Evolutionary conservation across 2,113 vertebrate species (phyloP).

Genomic region (Otus sunia): DNA sequence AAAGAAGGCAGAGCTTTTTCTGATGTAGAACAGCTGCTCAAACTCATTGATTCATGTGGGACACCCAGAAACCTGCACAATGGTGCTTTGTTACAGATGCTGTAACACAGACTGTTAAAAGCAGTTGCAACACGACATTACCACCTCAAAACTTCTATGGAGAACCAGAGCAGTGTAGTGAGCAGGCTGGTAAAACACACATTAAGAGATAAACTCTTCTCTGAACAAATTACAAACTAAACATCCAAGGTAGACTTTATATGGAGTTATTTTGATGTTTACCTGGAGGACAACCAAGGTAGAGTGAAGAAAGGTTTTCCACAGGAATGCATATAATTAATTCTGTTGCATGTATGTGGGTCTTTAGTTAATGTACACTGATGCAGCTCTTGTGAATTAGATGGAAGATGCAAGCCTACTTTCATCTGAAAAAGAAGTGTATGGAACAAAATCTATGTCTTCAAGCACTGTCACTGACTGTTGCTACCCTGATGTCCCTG

Average conservation of each 20-base stretch:
- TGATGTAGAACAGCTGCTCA: slow-evolving; percentile 28
- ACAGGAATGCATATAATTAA: background rate
- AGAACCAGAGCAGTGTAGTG: background rate
- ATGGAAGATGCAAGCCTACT: background rate
- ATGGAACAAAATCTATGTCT: background rate
- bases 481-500: background rate
- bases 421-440: background rate
- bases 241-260: background rate
- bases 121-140: background rate
- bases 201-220: background rate
- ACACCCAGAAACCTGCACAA: background rate
- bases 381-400: background rate
- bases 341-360: background rate
- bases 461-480: background rate
- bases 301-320: background rate
- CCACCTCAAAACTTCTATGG: background rate
- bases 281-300: background rate
- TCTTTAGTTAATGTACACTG: background rate
- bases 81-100: background rate
- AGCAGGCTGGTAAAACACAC: background rate
- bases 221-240: background rate
- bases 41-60: background rate
- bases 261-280: background rate
- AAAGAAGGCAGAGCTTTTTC: background rate
- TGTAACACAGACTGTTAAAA: background rate